Percentiles rank a stretch among this genome's conserved stretches.
phyloP scores from a whole-genome alignment of 2,888 invertebrate genomes.

The Drosophila anomelani region DNA sequence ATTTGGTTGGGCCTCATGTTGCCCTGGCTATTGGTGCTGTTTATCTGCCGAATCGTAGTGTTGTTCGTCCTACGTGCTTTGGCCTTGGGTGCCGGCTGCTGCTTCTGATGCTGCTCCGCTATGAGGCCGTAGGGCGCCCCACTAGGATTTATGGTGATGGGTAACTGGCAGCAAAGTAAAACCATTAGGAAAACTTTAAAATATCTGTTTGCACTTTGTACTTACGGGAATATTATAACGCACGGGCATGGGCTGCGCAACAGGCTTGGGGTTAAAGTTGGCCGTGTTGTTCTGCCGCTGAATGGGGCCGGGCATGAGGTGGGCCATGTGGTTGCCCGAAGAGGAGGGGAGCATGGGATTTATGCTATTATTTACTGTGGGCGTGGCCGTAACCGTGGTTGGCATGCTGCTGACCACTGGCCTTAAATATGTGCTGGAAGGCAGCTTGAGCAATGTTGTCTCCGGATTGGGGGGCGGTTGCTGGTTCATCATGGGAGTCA shows the following conservation, averaged over 20 bases:
- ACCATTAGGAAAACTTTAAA: background rate
- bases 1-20: slow-evolving; percentile 67
- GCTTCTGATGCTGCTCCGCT: slow-evolving; percentile 63
- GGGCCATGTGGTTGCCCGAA: slow-evolving; percentile 46
- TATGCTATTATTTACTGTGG: slow-evolving; percentile 23
- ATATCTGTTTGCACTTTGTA: background rate
- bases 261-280: slow-evolving; percentile 38
- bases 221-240: slow-evolving; percentile 82
- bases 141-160: slow-evolving; percentile 72
- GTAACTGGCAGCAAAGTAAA: slow-evolving; percentile 63
- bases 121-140: slow-evolving; percentile 50
- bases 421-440: slow-evolving; percentile 81
- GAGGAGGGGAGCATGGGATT: slow-evolving; percentile 49
- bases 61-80: slow-evolving; percentile 44
- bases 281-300: slow-evolving; percentile 45
- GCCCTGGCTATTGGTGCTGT: slow-evolving; percentile 43
- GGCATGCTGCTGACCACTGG: slow-evolving; percentile 60
- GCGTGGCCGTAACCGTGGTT: slow-evolving; percentile 35
- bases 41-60: slow-evolving; percentile 42
- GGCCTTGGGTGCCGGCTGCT: slow-evolving; percentile 48
- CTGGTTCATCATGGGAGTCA: slow-evolving; percentile 52
- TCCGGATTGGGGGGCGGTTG: slow-evolving; percentile 44
- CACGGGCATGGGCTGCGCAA: slow-evolving; percentile 61
- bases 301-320: slow-evolving; percentile 31
- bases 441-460: slow-evolving; percentile 76